These are phyloP conservation scores for Cephonodes hylas DNA, from an alignment of 2,888 invertebrate genomes.

Conservation along the genomic window DNA sequence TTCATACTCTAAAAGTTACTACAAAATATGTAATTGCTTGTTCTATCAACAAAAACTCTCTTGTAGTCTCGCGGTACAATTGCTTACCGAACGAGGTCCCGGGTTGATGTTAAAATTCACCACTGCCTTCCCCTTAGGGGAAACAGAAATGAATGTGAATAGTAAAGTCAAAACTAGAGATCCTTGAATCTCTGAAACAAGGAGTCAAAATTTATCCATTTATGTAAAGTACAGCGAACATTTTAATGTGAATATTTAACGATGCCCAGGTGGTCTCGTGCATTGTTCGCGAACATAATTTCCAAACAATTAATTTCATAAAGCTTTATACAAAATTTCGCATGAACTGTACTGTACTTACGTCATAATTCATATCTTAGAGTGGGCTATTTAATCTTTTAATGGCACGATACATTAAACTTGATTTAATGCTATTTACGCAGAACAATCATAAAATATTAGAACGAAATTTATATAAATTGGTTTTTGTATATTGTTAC, in stretches of 20 bases:
- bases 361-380: neutral
- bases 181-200: no score
- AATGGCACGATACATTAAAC: neutral
- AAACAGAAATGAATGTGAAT: no score
- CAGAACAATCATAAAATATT: neutral
- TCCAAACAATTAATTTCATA: conserved; percentile 7
- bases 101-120: no score
- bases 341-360: neutral
- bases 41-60: no score
- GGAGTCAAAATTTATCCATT: no score
- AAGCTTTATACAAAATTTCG: conserved; percentile 3
- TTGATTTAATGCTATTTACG: neutral
- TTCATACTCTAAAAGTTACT: no score
- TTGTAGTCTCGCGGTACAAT: no score
- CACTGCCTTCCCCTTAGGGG: no score
- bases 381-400: neutral
- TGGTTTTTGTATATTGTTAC: neutral
- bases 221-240: neutral
- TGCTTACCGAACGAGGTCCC: no score
- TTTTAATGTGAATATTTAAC: neutral
- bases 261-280: neutral
- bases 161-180: no score
- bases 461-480: neutral
- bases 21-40: no score
- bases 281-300: neutral